Evolutionary conservation across 1,140 invertebrate species (phyloP).

Genomic region (Diorhabda sublineata): DNA sequence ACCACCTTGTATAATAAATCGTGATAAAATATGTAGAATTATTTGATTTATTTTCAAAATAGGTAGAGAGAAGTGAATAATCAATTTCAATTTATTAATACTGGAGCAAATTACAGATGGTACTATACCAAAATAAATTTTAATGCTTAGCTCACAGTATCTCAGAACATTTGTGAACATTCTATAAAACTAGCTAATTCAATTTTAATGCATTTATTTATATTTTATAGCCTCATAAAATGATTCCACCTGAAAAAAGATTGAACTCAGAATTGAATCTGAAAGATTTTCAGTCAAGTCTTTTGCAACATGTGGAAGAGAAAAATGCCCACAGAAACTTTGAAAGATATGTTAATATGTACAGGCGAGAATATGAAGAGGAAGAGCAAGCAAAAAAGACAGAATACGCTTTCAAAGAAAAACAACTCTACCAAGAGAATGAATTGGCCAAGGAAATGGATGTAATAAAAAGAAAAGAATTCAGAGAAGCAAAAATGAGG

Average conservation of each 20-base stretch:
- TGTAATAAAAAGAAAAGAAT: conserved; percentile 37
- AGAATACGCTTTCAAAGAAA: conserved; percentile 26
- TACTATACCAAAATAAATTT: too few relatives aligned
- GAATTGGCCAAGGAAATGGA: conserved; percentile 36
- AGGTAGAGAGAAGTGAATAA: too few relatives aligned
- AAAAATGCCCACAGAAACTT: conserved; percentile 35
- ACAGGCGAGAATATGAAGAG: conserved; percentile 33
- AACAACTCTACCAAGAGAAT: conserved; percentile 32
- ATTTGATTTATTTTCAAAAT: too few relatives aligned
- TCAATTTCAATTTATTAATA: too few relatives aligned
- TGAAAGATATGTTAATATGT: conserved; percentile 31
- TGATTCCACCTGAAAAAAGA: background rate
- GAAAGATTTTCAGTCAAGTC: background rate
- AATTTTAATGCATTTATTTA: too few relatives aligned
- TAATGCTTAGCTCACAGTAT: too few relatives aligned
- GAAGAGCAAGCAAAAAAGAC: conserved; percentile 20
- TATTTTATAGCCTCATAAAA: too few relatives aligned
- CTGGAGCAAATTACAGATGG: too few relatives aligned
- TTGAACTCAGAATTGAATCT: background rate
- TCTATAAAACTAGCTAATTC: too few relatives aligned
- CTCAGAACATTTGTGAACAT: too few relatives aligned
- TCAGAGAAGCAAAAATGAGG: conserved; percentile 34
- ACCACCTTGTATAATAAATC: too few relatives aligned
- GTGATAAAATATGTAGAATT: too few relatives aligned
- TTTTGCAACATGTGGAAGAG: conserved; percentile 27